Conservation (phyloP, 2,888 invertebrate genomes). For the Rotaria sp. region DNA sequence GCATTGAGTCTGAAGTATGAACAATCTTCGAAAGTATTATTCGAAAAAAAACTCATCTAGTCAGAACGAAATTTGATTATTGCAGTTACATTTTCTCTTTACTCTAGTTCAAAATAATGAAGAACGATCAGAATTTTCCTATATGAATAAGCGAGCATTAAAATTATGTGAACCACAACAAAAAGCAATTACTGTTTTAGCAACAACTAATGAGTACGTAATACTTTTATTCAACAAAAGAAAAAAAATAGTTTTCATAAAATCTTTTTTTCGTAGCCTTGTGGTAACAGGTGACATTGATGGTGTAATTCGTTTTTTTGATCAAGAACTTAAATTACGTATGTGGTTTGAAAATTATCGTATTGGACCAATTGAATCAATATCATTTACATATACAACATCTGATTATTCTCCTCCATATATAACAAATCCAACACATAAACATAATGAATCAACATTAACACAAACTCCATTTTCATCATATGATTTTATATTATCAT, state of each 20-base stretch:
- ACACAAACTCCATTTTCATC: conserved; percentile 49
- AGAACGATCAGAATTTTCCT: conserved; percentile 41
- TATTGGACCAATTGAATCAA: conserved; percentile 51
- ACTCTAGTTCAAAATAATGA: background rate
- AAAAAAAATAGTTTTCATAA: background rate
- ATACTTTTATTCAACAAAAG: background rate
- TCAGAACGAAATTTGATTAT: no score
- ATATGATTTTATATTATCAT: conserved; percentile 53
- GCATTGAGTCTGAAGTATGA: no score
- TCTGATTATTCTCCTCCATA: conserved; percentile 28
- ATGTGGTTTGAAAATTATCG: conserved; percentile 55
- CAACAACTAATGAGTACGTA: conserved; percentile 49
- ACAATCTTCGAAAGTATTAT: no score
- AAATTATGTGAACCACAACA: conserved; percentile 54
- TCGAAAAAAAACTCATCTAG: no score
- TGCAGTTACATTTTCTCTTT: background rate
- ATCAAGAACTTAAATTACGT: conserved; percentile 53
- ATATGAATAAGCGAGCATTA: conserved; percentile 53
- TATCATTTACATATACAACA: conserved; percentile 49
- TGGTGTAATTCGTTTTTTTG: conserved; percentile 55
- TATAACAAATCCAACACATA: background rate
- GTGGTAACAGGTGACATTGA: conserved; percentile 55
- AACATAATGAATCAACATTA: conserved; percentile 50
- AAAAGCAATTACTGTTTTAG: conserved; percentile 53
- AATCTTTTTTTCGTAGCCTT: conserved; percentile 45